Evolutionary conservation across 2,797 vertebrate genomes (phyloP).

Genomic region (Microcaecilia unicolor): DNA sequence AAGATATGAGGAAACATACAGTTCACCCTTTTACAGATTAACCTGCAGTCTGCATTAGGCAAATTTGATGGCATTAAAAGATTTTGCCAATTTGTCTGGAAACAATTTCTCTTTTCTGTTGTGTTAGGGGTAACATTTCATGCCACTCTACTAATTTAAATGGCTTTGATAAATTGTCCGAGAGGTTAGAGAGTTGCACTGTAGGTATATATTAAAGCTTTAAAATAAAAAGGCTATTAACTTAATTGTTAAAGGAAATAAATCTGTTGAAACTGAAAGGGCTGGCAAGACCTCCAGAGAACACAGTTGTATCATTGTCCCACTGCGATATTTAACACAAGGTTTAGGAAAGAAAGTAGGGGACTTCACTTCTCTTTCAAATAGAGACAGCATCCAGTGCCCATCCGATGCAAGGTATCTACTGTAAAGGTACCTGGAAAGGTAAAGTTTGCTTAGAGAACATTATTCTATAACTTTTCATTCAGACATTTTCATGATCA

Average conservation of each 20-base stretch:
- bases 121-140: slow-evolving; percentile 63
- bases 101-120: slow-evolving; percentile 69
- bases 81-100: slow-evolving; percentile 73
- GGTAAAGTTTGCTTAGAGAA: too few species aligned
- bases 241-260: slow-evolving; percentile 65
- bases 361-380: too few species aligned
- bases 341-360: too few species aligned
- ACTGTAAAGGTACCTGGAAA: too few species aligned
- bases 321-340: too few species aligned
- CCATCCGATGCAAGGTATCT: too few species aligned
- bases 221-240: slow-evolving; percentile 64
- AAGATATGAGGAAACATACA: slow-evolving; percentile 64
- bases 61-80: slow-evolving; percentile 75
- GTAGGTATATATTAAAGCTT: slow-evolving; percentile 56
- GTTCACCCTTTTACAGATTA: slow-evolving; percentile 70
- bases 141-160: slow-evolving; percentile 65
- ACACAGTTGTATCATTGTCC: too few species aligned
- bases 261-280: too few species aligned
- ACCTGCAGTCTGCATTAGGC: slow-evolving; percentile 74
- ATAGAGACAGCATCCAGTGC: too few species aligned
- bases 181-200: slow-evolving; percentile 56
- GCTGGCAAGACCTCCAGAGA: too few species aligned
- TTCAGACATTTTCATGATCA: too few species aligned
- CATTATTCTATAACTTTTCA: too few species aligned
- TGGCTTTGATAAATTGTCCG: slow-evolving; percentile 64